Conservation (phyloP, 2,888 invertebrate species). For the Nomada lathburiana region DNA sequence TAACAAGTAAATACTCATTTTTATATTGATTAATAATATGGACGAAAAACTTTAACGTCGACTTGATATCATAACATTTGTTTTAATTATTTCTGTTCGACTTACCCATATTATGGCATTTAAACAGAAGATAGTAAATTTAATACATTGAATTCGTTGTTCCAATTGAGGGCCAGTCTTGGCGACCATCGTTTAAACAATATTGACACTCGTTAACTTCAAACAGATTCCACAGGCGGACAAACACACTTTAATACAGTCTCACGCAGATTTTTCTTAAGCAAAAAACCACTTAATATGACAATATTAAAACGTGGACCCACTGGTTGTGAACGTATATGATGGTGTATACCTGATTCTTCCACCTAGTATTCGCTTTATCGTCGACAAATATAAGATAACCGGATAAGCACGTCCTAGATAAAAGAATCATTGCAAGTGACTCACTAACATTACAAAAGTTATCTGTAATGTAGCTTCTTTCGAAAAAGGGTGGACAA, state of each 20-base stretch:
- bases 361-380: conserved; percentile 69
- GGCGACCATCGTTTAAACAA: conserved; percentile 70
- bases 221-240: not conserved
- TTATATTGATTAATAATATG: not conserved
- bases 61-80: not conserved
- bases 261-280: not conserved
- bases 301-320: conserved; percentile 34
- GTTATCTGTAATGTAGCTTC: conserved; percentile 15
- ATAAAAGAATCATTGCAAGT: conserved; percentile 67
- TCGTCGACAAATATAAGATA: conserved; percentile 82
- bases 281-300: conserved; percentile 18
- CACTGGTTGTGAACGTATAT: conserved; percentile 44
- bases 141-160: conserved; percentile 91
- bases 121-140: conserved; percentile 92
- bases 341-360: conserved; percentile 45
- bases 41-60: not conserved
- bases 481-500: not conserved
- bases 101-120: conserved; percentile 93
- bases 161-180: conserved; percentile 87
- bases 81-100: conserved; percentile 67
- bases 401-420: conserved; percentile 81
- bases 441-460: conserved; percentile 49
- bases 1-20: not conserved
- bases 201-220: not conserved
- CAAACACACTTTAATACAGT: not conserved